Conservation (phyloP, 2,888 invertebrate genomes). For the Belgica antarctica region DNA sequence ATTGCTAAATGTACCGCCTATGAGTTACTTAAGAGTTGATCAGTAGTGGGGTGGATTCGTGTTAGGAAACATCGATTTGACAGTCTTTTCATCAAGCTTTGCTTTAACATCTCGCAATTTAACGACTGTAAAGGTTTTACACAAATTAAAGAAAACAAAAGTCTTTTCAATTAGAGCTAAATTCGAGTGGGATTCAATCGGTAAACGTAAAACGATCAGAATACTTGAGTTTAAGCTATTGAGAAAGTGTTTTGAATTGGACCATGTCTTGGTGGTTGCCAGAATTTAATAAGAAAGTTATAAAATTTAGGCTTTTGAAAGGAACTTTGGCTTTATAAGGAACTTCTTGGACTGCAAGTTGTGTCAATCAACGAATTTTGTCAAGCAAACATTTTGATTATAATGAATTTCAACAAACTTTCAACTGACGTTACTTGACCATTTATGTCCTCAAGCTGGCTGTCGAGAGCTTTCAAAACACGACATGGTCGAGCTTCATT, state of each 20-base stretch:
- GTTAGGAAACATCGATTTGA: conserved; percentile 27
- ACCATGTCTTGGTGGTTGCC: too few species aligned
- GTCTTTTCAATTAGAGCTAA: not conserved
- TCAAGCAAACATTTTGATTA: too few species aligned
- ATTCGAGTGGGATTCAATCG: not conserved
- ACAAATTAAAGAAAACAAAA: not conserved
- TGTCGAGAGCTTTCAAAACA: not conserved
- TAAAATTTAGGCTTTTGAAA: too few species aligned
- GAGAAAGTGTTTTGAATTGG: too few species aligned
- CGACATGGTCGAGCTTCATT: not conserved
- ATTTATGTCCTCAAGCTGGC: too few species aligned
- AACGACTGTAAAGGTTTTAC: not conserved
- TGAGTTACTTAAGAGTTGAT: conserved; percentile 25
- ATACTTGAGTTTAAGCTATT: not conserved
- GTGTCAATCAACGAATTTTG: too few species aligned
- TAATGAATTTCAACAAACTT: too few species aligned
- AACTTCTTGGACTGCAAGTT: too few species aligned
- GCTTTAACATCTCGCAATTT: not conserved
- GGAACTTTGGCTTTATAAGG: too few species aligned
- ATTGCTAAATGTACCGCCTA: conserved; percentile 34
- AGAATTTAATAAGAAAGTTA: not conserved
- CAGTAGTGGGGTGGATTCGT: conserved; percentile 10
- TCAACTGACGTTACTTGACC: too few species aligned
- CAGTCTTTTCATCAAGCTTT: conserved; percentile 13
- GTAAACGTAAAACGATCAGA: not conserved